Evolutionary conservation across 2,797 vertebrate species (phyloP).

Genomic region (Spinus pinus): DNA sequence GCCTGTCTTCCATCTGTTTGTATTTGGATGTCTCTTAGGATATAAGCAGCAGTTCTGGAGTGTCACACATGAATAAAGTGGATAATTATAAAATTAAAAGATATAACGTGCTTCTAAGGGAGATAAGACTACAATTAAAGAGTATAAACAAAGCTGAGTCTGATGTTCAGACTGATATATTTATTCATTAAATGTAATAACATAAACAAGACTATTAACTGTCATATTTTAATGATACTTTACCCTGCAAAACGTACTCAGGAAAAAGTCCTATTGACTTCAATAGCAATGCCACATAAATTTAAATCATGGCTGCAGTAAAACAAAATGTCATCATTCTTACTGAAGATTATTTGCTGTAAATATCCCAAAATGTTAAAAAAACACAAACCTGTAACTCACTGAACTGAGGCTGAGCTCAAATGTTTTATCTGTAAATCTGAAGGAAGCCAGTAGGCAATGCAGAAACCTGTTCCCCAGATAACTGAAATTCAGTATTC

Average conservation of each 20-base stretch:
- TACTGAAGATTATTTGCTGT: background rate
- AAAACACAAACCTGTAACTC: background rate
- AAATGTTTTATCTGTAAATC: background rate
- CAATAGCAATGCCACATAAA: constrained; percentile 34
- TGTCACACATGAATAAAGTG: constrained; percentile 68
- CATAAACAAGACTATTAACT: constrained; percentile 68
- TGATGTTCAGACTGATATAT: constrained; percentile 67
- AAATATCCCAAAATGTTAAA: background rate
- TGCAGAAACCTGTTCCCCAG: constrained; percentile 22
- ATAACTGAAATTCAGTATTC: background rate
- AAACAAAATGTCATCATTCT: background rate
- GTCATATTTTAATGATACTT: constrained; percentile 57
- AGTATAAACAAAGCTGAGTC: constrained; percentile 64
- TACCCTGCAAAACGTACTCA: constrained; percentile 15
- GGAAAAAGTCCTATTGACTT: constrained; percentile 45
- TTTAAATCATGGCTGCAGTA: constrained; percentile 12
- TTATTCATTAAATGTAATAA: constrained; percentile 70
- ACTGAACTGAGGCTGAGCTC: background rate
- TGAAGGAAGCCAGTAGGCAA: background rate
- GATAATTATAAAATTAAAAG: constrained; percentile 71
- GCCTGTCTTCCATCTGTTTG: constrained; percentile 39
- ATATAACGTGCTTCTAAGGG: constrained; percentile 54
- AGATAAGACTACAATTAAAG: constrained; percentile 67
- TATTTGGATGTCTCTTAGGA: constrained; percentile 48
- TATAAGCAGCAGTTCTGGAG: constrained; percentile 50